Base-by-base conservation (phyloP, 2,888 invertebrate species). In the Bellardia pandia region DNA sequence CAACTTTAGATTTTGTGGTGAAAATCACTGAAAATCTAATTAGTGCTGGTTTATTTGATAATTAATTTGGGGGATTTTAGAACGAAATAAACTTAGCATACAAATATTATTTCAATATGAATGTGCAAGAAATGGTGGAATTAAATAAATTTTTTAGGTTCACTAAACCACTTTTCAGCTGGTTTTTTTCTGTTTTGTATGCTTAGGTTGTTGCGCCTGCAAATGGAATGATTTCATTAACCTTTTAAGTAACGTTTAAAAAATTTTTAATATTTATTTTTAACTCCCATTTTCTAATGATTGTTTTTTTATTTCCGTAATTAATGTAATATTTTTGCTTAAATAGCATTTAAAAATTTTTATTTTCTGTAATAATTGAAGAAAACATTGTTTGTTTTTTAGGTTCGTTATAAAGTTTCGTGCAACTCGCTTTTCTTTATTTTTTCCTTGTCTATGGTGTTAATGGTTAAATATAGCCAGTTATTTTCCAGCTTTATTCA, bases 401-500 rank as follows among this genome's bases (percentile, higher is more conserved):
- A 23, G 11, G 30, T 53, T 56, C 40, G 37, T 37, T 72, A 23
- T 42, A 53, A 53, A 40, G 11, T 40, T 71, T 53, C 11, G 9
- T 40, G 16, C 6, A 13, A 45, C 40, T 40, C 23, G 23, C 23
- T 23, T 56, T 53, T 16, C 2, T 2, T 2, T 71, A 71, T 56
- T 71, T 53, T 16, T 42, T 5, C 16, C 16, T 40, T 16, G 37
- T 56, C 40, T 56, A 48, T 13, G n/a, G 40, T 72, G 53, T 72
- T 53, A 56, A 56, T 40, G n/a, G 40, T 45, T 23, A 74, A 42
- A 13, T 11, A 40, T 56, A 30, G 16, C 14, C n/a, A 45, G 58
- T 30, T 30, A 56, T 45, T 74, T 62, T 42, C 62, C 45, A 30
- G 58, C 45, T 71, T 23, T 37, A 51, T 71, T 72, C 45, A 11